Evolutionary conservation across 2,888 invertebrate species (phyloP), one percentile per base, ranked within the genome.

Genomic region (Seira ritae): DNA sequence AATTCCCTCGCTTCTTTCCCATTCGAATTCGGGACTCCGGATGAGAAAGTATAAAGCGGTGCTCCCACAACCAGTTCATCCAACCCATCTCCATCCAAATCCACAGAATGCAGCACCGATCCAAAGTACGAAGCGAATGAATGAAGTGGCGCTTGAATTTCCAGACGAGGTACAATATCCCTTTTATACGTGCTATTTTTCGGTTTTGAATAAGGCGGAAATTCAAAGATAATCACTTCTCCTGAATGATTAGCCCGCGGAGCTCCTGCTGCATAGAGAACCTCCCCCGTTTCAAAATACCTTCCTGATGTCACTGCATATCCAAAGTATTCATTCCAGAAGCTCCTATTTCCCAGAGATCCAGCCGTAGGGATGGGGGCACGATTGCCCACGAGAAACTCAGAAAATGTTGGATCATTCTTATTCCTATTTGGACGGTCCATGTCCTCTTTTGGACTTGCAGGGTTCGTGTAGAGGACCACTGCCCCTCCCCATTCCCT

Each of bases 21-120:
- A 12, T 42, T 4, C 42, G 42, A 8, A 50, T 15, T n/a, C 50
- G 17, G 22, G 4, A 3, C 50, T 50, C 50, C 15, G 15, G 50
- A 8, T n/a, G 50, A n/a, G 12, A 50, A 50, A 3, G 50, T 50
- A 22, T 60, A 68, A 19, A 83, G 15, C 19, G 85, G 85, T 3
- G 85, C 85, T n/a, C 85, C 84, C 17, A 85, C 81, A 46, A 81
- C 37, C 1, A 85, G 62, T 68, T 84, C 84, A 37, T 84, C 84
- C 37, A 46, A 8, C n/a, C 79, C 80, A 70, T 80, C 62, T 8
- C 69, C 80, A 72, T 84, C 68, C 8, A 85, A 68, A 42, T 85
- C 79, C 20, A 50, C 55, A 1, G 84, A 62, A 46, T 73, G 71
- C 8, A 85, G 46, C 15, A 84, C 85, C 1, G 84, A 78, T 1